Evolutionary conservation across 2,797 vertebrate species (phyloP), one percentile per base, ranked within the genome.

Genomic region (Oreochromis mossambicus): DNA sequence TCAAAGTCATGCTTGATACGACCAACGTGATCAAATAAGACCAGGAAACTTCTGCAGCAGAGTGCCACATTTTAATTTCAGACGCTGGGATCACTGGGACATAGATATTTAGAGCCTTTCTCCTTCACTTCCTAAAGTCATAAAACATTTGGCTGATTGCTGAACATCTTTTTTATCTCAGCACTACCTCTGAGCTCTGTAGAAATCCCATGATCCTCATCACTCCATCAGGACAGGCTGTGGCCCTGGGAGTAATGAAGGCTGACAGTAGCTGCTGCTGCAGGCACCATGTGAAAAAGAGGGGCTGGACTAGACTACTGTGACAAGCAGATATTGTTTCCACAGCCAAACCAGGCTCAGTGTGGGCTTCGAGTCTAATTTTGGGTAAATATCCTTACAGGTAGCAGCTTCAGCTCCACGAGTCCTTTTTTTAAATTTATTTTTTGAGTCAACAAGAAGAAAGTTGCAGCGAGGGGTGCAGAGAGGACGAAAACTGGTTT

Each of bases 121-220:
- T 79, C 21, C 46, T 79, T 54, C n/a, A 54, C 48, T 81, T 90
- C 70, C 78, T 48, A 15, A 78, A 81, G 73, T 78, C n/a, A 70
- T 51, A 48, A 84, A 86, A 75, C 43, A 36, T n/a, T 32, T 61
- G 29, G 43, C 55, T 82, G 82, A 79, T 36, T 32, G 7, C 56
- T 83, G 61, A 87, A 61, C 7, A 26, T 86, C 66, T 68, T 61
- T 81, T 87, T 78, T 77, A 68, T 80, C 52, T 81, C 56, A 36
- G 21, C 41, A 12, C 61, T 5, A 41, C 12, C 52, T 83, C 73
- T 46, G 63, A 68, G 58, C 79, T 48, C 41, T 17, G 52, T 54
- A 79, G n/a, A 87, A 88, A 87, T 85, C 85, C 77, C 89, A 86
- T 86, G 89, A 89, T 89, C 75, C 82, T 83, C 85, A 83, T 89